Base-by-base conservation (phyloP, 2,797 vertebrate genomes). In the Anguilla obscura region DNA sequence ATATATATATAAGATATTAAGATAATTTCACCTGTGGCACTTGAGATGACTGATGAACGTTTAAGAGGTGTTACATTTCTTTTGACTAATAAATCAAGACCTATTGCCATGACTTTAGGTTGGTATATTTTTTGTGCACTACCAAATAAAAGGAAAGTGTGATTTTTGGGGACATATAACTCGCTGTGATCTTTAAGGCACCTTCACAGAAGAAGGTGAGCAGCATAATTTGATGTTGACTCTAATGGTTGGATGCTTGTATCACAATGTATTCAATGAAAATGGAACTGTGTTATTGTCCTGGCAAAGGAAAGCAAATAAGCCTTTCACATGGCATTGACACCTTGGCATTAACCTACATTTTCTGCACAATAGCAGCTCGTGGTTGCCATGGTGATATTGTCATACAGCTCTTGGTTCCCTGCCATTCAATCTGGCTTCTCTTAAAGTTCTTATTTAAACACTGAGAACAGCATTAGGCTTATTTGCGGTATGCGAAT, bases 231-330 rank as follows among this genome's bases (percentile, higher is more conserved):
- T 27, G 24, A 69, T 27, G 63, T 69, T 27, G 5, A 69, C n/a
- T 69, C 24, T 69, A 7, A 7, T 27, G 63, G 63, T 69, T 69
- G 63, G 24, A 63, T 63, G 58, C 12, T 69, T n/a, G 63, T 69
- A 69, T 69, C 24, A 69, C 4, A 69, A 69, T 27, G 6, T 27
- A 69, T 6, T 69, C 27, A n/a, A 8, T 69, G 63, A 69, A 69
- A 69, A n/a, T 7, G 9, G 63, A 69, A n/a, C 6, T 9, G n/a
- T 83, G 12, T 50, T 50, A 52, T 50, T 48, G 21, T 71, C 48
- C n/a, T 71, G 21, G 85, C 88, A 66, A 86, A 87, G 89, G 56
- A 85, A 76, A 86, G 87, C 33, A 79, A 89, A 90, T 89, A 80
- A 33, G 14, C 71, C 30, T 80, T 48, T 80, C 76, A 24, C 2